These are phyloP conservation scores for Oreochromis niloticus DNA, from an alignment of 2,113 vertebrate species.

Conservation along the genomic window DNA sequence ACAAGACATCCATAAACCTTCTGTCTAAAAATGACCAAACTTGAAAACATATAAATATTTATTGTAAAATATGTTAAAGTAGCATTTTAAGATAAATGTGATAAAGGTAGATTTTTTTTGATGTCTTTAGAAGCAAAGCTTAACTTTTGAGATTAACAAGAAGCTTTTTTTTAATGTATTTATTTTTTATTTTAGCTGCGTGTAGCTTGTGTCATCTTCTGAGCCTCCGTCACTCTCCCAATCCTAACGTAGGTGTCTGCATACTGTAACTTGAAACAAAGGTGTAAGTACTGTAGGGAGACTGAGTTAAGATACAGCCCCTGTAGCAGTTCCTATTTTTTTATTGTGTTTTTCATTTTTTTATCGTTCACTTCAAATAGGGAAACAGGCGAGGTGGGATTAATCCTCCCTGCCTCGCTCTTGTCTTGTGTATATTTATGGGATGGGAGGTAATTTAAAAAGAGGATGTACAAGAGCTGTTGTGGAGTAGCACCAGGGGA, in stretches of 20 bases:
- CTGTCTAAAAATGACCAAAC: background rate
- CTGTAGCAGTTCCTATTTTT: background rate
- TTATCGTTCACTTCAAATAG: slow-evolving; percentile 2
- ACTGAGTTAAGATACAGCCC: slow-evolving; percentile 36
- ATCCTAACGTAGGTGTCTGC: background rate
- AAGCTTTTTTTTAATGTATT: fast-evolving
- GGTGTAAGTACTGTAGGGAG: slow-evolving; percentile 23
- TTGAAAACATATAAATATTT: background rate
- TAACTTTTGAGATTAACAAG: background rate
- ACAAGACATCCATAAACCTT: background rate
- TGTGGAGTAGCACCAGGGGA: slow-evolving; percentile 34
- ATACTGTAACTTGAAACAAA: background rate
- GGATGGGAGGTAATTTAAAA: slow-evolving; percentile 30
- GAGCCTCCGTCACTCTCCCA: background rate
- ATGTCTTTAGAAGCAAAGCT: background rate
- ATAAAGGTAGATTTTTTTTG: background rate
- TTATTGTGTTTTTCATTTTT: background rate
- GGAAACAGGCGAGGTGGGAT: background rate
- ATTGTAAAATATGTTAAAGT: background rate
- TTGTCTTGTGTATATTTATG: slow-evolving; percentile 52
- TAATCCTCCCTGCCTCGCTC: background rate
- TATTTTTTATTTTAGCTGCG: background rate
- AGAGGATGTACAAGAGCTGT: slow-evolving; percentile 37
- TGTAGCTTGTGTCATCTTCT: background rate
- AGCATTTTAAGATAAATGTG: background rate